Conservation (phyloP, 1,140 invertebrate genomes). For the Camponotus floridanus region DNA sequence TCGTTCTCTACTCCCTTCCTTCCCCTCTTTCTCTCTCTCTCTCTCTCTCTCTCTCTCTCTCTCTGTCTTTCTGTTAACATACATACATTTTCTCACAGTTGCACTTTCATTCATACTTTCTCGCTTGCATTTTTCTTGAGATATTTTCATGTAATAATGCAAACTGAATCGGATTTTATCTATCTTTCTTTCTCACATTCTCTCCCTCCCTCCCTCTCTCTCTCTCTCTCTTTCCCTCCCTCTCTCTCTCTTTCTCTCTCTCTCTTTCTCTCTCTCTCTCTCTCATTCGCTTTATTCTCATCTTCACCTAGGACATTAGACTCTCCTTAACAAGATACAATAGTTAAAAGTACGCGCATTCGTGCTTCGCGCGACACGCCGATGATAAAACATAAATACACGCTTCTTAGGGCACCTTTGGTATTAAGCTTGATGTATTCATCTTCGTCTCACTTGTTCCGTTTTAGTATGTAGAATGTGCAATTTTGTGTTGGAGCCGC, state of each 20-base stretch:
- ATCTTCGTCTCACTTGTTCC: slow-evolving; percentile 69
- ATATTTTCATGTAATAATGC: neutral
- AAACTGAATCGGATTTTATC: neutral
- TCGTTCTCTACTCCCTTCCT: neutral
- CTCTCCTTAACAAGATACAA: slow-evolving; percentile 81
- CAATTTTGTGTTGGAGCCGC: slow-evolving; percentile 63
- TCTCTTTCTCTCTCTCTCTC: slow-evolving; percentile 30
- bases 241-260: slow-evolving; percentile 8
- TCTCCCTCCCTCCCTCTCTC: neutral
- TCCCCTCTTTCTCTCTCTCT: neutral
- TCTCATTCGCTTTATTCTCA: slow-evolving; percentile 42
- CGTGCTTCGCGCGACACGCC: slow-evolving; percentile 77
- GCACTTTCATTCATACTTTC: slow-evolving; percentile 4
- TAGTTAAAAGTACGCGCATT: slow-evolving; percentile 75
- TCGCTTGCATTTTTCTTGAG: neutral
- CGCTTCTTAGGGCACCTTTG: slow-evolving; percentile 86
- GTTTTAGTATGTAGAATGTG: slow-evolving; percentile 53
- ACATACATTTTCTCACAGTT: slow-evolving; percentile 3
- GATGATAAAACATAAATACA: slow-evolving; percentile 86
- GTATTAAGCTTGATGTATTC: slow-evolving; percentile 86
- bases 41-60: neutral
- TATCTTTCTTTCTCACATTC: slow-evolving; percentile 27
- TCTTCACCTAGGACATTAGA: slow-evolving; percentile 79
- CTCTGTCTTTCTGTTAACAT: neutral
- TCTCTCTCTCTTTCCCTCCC: slow-evolving; percentile 29